Conservation (phyloP, 2,888 invertebrate species). For the Venusia cambrica region DNA sequence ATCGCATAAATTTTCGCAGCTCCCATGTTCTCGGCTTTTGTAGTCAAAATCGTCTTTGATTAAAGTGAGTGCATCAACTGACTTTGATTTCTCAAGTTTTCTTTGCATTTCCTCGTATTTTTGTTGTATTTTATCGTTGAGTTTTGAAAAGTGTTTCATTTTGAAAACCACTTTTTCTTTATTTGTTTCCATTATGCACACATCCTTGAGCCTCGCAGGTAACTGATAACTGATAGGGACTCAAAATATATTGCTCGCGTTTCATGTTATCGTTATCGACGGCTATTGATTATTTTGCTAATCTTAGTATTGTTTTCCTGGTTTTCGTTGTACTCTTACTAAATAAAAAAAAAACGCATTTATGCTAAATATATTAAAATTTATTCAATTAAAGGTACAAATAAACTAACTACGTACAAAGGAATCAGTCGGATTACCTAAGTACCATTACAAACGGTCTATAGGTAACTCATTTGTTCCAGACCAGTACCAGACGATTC, state of each 20-base stretch:
- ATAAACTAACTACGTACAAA: no score
- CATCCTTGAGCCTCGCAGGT: conserved; percentile 19
- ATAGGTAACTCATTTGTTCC: no score
- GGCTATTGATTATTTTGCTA: conserved; percentile 61
- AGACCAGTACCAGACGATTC: no score
- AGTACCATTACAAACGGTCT: no score
- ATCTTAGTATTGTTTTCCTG: conserved; percentile 35
- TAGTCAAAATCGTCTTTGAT: conserved; percentile 45
- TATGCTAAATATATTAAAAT: no score
- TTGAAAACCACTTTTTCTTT: conserved; percentile 32
- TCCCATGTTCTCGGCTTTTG: conserved; percentile 38
- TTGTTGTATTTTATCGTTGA: conserved; percentile 60
- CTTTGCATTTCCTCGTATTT: conserved; percentile 68
- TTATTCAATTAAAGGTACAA: no score
- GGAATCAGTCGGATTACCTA: no score
- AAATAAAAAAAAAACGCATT: no score
- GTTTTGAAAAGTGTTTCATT: conserved; percentile 51
- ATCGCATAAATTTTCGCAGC: conserved; percentile 39
- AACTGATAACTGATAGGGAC: conserved; percentile 33
- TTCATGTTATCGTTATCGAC: conserved; percentile 49
- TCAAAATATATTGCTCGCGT: conserved; percentile 33
- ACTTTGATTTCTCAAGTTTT: conserved; percentile 63
- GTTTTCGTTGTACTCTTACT: no score
- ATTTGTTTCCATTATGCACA: conserved; percentile 43
- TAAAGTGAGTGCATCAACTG: conserved; percentile 51